Conservation (phyloP, 37 sponge, comb jelly and placozoan genomes). For the Beroe forskalii region DNA sequence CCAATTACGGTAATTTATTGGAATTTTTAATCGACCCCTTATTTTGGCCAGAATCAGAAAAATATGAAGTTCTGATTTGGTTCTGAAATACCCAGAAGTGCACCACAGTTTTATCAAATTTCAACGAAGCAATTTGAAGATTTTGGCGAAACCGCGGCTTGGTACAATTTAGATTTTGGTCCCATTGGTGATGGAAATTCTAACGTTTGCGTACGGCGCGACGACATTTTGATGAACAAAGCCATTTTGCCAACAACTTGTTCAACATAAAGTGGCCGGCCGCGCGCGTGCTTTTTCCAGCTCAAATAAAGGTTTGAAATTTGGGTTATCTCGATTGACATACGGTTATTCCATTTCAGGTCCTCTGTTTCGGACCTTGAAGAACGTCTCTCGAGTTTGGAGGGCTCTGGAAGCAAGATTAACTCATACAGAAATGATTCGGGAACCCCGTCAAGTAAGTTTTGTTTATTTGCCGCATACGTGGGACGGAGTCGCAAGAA, state of each 20-base stretch:
- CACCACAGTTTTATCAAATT: too few species aligned
- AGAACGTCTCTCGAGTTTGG: neutral
- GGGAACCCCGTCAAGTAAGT: neutral
- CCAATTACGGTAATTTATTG: too few species aligned
- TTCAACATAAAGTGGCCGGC: slow-evolving; percentile 2
- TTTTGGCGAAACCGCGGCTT: too few species aligned
- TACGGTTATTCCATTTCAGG: neutral
- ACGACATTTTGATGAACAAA: neutral
- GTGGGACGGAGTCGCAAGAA: neutral
- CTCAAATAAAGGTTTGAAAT: too few species aligned
- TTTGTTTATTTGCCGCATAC: too few species aligned
- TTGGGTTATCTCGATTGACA: too few species aligned
- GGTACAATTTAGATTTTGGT: neutral
- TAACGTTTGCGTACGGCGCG: neutral
- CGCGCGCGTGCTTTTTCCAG: neutral
- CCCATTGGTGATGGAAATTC: too few species aligned
- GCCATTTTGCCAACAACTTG: neutral
- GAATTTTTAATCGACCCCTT: too few species aligned
- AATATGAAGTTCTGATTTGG: too few species aligned
- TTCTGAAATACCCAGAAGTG: too few species aligned
- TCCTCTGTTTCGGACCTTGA: neutral
- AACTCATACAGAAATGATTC: neutral
- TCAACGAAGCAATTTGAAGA: too few species aligned
- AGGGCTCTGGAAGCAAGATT: neutral
- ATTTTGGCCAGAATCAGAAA: too few species aligned